phyloP scores from a whole-genome alignment of 1,140 invertebrate genomes.

The Andrena cerasifolii region DNA sequence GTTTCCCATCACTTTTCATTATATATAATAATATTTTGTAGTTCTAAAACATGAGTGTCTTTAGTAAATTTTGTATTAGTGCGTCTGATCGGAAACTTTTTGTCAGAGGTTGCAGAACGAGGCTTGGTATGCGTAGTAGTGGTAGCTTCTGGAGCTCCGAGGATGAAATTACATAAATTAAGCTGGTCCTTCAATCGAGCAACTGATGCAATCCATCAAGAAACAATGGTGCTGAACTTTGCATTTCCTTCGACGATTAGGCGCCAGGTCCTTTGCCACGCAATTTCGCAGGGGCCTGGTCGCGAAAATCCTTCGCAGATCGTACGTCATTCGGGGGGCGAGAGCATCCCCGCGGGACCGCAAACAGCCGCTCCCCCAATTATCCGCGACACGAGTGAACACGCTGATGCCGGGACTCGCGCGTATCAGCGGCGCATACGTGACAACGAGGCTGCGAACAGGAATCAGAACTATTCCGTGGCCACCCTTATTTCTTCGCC shows the following conservation, averaged over 20 bases:
- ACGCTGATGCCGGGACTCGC: constrained; percentile 48
- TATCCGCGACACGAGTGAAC: constrained; percentile 61
- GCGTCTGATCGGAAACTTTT: no score
- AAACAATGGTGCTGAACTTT: no score
- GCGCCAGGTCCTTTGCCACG: neutral
- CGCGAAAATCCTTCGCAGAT: constrained; percentile 33
- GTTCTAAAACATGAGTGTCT: no score
- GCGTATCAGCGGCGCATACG: constrained; percentile 70
- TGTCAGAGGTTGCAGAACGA: no score
- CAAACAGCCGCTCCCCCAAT: constrained; percentile 71
- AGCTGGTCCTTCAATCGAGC: no score
- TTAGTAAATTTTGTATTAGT: no score
- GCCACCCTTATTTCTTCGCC: constrained; percentile 29
- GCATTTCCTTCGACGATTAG: neutral
- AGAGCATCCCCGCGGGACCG: constrained; percentile 68
- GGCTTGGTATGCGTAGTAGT: no score
- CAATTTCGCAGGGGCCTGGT: constrained; percentile 23
- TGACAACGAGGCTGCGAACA: constrained; percentile 53
- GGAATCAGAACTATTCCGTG: constrained; percentile 26
- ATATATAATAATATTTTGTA: no score
- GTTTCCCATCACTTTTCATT: no score
- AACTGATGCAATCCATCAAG: no score
- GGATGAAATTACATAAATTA: no score
- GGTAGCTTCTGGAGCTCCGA: no score
- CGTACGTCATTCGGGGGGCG: constrained; percentile 28